Base-by-base conservation (phyloP, 2,113 vertebrate genomes). In the Callocephalon fimbriatum region DNA sequence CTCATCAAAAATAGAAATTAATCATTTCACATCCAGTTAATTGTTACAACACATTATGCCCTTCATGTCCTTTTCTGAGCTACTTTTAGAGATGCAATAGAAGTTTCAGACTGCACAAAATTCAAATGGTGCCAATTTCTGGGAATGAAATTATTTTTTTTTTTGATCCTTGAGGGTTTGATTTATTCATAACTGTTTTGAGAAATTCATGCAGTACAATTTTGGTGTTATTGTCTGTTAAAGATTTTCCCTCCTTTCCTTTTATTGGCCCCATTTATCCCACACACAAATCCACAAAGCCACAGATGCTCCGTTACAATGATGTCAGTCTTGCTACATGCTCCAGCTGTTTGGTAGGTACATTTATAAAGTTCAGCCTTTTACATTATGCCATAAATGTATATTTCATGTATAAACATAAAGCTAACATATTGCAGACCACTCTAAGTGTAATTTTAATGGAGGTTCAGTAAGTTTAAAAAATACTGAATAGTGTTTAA, bases 371-470 rank as follows among this genome's bases (percentile, higher is more conserved):
- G 97, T 97, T 98, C 97, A 98, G 93, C 89, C 95, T 96, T 97
- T 93, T 97, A 97, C 97, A 85, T 97, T 90, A 90, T 96, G 90
- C 97, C 97, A 95, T 98, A 98, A 98, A 98, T 98, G 98, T 96
- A 97, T 80, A 37, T 92, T 95, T 96, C 94, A 79, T 86, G 86
- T 97, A 97, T 97, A 98, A 97, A 98, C 97, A 96, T 97, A 97
- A 97, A 97, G 90, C 96, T 98, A 98, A 98, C 98, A 98, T 97
- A 98, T 93, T 97, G 97, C 98, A 98, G 97, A 98, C 96, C 96
- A 80, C 96, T 97, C 94, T 50, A 96, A 97, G 97, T 97, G 97
- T 98, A 96, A 97, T 97, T 98, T 98, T 98, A 98, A 98, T 98
- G 98, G 97, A 88, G 94, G 95, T 97, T 98, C 97, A 95, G 95